Conservation (phyloP, 2,113 vertebrate genomes). For the Mastomys coucha region DNA sequence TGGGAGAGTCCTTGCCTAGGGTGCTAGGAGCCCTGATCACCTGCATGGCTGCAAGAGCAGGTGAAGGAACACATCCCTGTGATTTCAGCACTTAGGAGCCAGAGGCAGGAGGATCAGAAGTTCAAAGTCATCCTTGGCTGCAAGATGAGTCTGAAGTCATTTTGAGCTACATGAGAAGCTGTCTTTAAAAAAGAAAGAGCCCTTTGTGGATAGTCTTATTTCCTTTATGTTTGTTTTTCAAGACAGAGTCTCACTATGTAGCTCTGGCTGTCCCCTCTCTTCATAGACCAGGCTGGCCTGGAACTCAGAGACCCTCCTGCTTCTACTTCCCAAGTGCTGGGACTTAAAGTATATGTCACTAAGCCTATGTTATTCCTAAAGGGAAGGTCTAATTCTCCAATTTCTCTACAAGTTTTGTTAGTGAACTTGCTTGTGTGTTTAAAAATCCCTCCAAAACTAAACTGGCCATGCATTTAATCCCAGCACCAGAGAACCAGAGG, state of each 20-base stretch:
- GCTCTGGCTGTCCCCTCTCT: not conserved
- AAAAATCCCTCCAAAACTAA: slow-evolving; percentile 15
- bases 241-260: not conserved
- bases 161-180: not conserved
- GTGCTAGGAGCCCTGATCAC: not conserved
- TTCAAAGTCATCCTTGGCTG: not conserved
- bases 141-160: not conserved
- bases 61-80: not conserved
- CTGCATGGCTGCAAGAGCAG: not conserved
- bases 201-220: not conserved
- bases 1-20: not conserved
- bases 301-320: not conserved
- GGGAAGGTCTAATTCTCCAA: not conserved
- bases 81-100: not conserved
- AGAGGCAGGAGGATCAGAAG: not conserved
- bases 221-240: not conserved
- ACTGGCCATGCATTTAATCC: not conserved
- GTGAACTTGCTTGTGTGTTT: not conserved
- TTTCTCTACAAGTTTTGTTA: not conserved
- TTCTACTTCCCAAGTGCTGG: not conserved
- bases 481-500: not conserved
- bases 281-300: not conserved
- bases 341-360: not conserved
- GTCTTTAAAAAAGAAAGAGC: not conserved
- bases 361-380: not conserved